phyloP scores from a whole-genome alignment of 2,797 vertebrate genomes.

The Echeneis naucrates region DNA sequence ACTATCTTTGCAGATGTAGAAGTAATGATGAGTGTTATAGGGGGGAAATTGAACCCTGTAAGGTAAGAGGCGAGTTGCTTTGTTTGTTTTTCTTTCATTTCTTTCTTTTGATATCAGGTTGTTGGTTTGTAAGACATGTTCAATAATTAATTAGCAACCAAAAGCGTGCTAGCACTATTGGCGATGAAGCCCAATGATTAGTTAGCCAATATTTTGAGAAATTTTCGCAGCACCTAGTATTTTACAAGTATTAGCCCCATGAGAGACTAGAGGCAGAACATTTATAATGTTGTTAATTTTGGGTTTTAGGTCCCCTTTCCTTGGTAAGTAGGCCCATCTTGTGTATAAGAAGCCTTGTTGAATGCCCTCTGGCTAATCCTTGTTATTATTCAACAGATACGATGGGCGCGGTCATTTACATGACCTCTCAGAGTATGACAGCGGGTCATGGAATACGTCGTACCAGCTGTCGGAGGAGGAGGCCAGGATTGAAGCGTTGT shows the following conservation, averaged over 20 bases:
- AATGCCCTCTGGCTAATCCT: constrained; percentile 84
- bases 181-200: constrained; percentile 43
- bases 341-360: constrained; percentile 45
- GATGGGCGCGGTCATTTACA: constrained; percentile 99
- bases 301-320: constrained; percentile 70
- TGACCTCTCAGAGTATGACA: constrained; percentile 99
- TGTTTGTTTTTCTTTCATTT: constrained; percentile 61
- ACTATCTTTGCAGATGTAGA: constrained; percentile 87
- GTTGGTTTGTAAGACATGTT: constrained; percentile 70
- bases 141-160: constrained; percentile 58
- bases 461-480: constrained; percentile 98
- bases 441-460: constrained; percentile 97
- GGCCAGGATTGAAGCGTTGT: constrained; percentile 95
- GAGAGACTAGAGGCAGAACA: constrained; percentile 65
- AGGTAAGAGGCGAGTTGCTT: constrained; percentile 92
- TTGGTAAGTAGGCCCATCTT: constrained; percentile 81
- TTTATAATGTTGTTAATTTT: constrained; percentile 53
- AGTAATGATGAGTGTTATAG: constrained; percentile 83
- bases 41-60: constrained; percentile 88
- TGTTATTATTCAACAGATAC: constrained; percentile 92
- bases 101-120: constrained; percentile 54
- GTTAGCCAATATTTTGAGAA: constrained; percentile 60
- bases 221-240: constrained; percentile 44
- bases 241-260: constrained; percentile 46
- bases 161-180: constrained; percentile 54